Conservation (phyloP, 1,140 invertebrate species). For the Pinna nobilis region DNA sequence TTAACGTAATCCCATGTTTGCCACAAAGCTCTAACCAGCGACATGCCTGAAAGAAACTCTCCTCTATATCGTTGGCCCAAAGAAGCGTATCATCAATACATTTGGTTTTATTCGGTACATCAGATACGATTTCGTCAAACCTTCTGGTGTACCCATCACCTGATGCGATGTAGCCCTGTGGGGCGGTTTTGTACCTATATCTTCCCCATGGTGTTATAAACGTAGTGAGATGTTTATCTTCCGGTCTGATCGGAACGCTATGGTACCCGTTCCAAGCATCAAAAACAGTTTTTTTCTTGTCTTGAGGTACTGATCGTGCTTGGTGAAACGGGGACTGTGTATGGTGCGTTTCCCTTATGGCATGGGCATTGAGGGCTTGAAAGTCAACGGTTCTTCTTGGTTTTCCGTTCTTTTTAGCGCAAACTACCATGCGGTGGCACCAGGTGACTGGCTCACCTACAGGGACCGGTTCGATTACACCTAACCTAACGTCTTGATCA, state of each 20-base stretch:
- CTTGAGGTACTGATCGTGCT: conserved; percentile 27
- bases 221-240: conserved; percentile 35
- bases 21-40: conserved; percentile 47
- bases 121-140: conserved; percentile 44
- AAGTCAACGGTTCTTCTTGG: conserved; percentile 47
- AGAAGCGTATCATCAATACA: conserved; percentile 52
- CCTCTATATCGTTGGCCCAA: conserved; percentile 38
- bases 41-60: conserved; percentile 18
- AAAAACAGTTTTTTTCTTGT: conserved; percentile 36
- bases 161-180: conserved; percentile 42
- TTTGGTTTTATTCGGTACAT: conserved; percentile 48
- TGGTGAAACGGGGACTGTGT: conserved; percentile 38
- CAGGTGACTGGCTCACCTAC: conserved; percentile 48
- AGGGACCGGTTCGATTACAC: conserved; percentile 51
- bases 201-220: conserved; percentile 33
- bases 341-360: conserved; percentile 43
- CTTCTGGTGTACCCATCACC: conserved; percentile 43
- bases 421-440: conserved; percentile 51
- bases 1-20: conserved; percentile 57
- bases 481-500: conserved; percentile 44
- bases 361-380: conserved; percentile 44
- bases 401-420: conserved; percentile 45
- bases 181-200: conserved; percentile 37
- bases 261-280: conserved; percentile 46
- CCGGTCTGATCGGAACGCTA: conserved; percentile 30